Evolutionary conservation across 2,113 vertebrate genomes (phyloP).

Genomic region (Mirza zaza): DNA sequence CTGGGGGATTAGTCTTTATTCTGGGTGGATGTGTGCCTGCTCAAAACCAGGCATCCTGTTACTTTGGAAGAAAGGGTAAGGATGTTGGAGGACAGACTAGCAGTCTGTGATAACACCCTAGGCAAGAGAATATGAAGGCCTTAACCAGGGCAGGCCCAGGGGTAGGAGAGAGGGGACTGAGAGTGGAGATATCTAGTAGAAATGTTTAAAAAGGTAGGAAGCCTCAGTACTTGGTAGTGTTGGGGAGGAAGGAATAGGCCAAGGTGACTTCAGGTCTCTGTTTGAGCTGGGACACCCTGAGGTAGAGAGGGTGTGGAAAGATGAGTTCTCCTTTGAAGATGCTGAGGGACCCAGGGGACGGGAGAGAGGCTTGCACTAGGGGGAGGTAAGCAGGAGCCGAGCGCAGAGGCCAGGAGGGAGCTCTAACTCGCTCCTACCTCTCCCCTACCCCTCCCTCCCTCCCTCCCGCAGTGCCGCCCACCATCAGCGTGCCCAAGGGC

Average conservation of each 20-base stretch:
- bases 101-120: background rate
- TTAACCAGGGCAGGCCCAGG: background rate
- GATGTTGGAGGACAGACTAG: background rate
- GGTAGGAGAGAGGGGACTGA: background rate
- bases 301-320: background rate
- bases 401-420: rapidly evolving
- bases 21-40: background rate
- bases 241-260: background rate
- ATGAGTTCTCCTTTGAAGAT: background rate
- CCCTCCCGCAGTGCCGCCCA: slow-evolving; percentile 90
- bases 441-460: too few species aligned
- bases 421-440: background rate
- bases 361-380: background rate
- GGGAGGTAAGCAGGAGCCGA: background rate
- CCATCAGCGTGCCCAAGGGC: slow-evolving; percentile 91
- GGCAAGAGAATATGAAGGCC: background rate
- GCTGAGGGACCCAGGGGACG: background rate
- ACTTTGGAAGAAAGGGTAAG: background rate
- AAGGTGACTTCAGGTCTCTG: background rate
- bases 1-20: background rate
- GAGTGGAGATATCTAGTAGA: background rate
- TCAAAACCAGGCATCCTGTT: background rate
- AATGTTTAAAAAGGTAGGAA: background rate
- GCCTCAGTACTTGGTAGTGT: background rate
- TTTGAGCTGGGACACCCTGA: background rate